A percentile compares a stretch with the other conserved stretches of the same genome.
phyloP scores from a whole-genome alignment of 1,140 invertebrate species.

The Drosophila kurseongensis region DNA sequence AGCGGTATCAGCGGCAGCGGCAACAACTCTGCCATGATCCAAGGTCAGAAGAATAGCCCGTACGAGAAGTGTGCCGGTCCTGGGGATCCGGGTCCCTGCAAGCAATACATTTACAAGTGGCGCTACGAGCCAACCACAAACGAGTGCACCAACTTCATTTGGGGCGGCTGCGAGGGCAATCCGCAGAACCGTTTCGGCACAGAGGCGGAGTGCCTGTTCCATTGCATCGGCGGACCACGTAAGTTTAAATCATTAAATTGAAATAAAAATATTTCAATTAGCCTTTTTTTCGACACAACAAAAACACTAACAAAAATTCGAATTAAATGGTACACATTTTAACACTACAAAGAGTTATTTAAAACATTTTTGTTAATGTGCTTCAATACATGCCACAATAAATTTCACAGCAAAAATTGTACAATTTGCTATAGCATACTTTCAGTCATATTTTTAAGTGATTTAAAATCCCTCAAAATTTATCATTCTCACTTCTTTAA shows the following conservation, averaged over 20 bases:
- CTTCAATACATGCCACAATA: too few relatives aligned
- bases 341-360: too few relatives aligned
- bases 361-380: too few relatives aligned
- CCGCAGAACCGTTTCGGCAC: constrained; percentile 91
- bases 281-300: too few relatives aligned
- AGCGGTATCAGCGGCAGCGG: constrained; percentile 16
- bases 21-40: constrained; percentile 59
- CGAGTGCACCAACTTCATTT: constrained; percentile 90
- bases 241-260: constrained; percentile 37
- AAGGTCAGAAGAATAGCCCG: constrained; percentile 65
- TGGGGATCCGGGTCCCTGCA: constrained; percentile 87
- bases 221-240: constrained; percentile 87
- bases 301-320: too few relatives aligned
- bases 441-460: too few relatives aligned
- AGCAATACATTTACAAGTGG: constrained; percentile 89
- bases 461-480: too few relatives aligned
- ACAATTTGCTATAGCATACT: too few relatives aligned
- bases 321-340: too few relatives aligned
- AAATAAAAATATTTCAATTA: too few relatives aligned
- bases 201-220: constrained; percentile 89
- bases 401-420: too few relatives aligned
- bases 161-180: constrained; percentile 92
- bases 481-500: too few relatives aligned
- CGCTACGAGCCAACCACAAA: constrained; percentile 89
- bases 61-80: constrained; percentile 81